Conservation (phyloP, 2,113 vertebrate species). For the Nycticorax nycticorax region DNA sequence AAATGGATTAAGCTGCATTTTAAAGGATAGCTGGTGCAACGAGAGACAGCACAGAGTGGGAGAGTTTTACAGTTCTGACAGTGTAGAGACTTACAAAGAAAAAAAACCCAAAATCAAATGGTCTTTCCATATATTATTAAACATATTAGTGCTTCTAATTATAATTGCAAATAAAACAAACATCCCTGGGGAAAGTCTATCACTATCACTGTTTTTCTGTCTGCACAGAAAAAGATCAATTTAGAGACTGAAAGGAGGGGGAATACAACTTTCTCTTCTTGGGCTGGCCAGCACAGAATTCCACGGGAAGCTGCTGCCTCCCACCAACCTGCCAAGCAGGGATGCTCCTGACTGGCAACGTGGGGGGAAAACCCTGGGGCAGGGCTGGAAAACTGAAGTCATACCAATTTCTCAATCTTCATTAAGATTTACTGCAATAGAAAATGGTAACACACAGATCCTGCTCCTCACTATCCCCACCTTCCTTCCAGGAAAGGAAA, state of each 20-base stretch:
- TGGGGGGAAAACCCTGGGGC: neutral
- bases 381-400: neutral
- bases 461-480: neutral
- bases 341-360: neutral
- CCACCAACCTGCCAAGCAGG: neutral
- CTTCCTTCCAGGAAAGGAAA: neutral
- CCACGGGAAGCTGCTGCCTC: neutral
- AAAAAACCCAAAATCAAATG: neutral
- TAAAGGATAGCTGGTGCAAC: neutral
- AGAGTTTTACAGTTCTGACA: neutral
- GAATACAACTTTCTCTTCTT: neutral
- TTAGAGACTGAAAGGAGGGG: neutral
- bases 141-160: neutral
- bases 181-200: neutral
- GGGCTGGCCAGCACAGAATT: neutral
- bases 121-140: neutral
- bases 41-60: neutral
- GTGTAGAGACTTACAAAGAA: neutral
- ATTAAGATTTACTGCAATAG: neutral
- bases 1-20: neutral
- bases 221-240: neutral
- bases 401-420: neutral
- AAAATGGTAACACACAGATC: neutral
- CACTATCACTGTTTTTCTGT: neutral
- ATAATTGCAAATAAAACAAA: constrained; percentile 2